phyloP scores from a whole-genome alignment of 2,888 invertebrate species.

The Monochamus alternatus region DNA sequence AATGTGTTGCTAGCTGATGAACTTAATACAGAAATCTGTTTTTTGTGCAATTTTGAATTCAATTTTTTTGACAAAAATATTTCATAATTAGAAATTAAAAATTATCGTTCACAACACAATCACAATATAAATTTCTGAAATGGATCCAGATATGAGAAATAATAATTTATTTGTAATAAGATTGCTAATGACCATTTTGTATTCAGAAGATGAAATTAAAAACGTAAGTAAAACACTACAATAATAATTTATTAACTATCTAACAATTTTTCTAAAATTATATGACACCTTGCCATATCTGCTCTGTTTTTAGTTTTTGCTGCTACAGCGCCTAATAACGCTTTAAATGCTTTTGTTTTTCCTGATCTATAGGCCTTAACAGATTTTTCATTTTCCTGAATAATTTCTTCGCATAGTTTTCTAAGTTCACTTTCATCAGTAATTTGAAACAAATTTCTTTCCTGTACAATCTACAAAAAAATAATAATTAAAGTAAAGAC shows the following conservation, averaged over 20 bases:
- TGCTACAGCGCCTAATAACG: conserved; percentile 77
- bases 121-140: too few relatives aligned
- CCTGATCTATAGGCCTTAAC: conserved; percentile 80
- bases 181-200: too few relatives aligned
- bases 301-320: conserved; percentile 76
- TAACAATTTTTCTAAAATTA: conserved; percentile 77
- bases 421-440: conserved; percentile 76
- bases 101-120: too few relatives aligned
- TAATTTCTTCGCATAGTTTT: conserved; percentile 75
- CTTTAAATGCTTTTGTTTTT: conserved; percentile 80
- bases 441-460: conserved; percentile 79
- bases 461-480: conserved; percentile 73
- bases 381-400: conserved; percentile 79
- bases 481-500: conserved; percentile 1
- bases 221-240: background rate
- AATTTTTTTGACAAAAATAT: too few relatives aligned
- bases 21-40: too few relatives aligned
- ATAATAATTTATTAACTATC: conserved; percentile 34
- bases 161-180: too few relatives aligned
- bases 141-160: too few relatives aligned
- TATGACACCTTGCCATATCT: conserved; percentile 78
- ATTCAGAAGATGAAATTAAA: background rate
- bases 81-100: too few relatives aligned
- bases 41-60: too few relatives aligned
- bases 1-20: too few relatives aligned